Evolutionary conservation across 2,888 invertebrate genomes (phyloP).

Genomic region (Plusia festucae): DNA sequence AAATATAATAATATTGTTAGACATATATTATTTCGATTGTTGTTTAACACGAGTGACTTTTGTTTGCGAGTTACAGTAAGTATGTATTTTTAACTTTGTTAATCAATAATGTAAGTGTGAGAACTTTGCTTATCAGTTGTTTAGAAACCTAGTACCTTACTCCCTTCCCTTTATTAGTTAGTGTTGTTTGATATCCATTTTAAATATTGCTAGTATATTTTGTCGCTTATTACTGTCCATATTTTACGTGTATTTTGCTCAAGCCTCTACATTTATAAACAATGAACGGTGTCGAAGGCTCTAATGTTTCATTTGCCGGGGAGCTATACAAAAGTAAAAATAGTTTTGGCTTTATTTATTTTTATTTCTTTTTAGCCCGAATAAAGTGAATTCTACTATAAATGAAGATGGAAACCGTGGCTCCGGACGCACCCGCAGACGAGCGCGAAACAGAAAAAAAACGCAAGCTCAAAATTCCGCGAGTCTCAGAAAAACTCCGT

Average conservation of each 20-base stretch:
- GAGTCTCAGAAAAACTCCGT: neutral
- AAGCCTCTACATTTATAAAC: neutral
- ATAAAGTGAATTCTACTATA: neutral
- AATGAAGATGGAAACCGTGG: neutral
- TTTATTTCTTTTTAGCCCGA: conserved; percentile 1
- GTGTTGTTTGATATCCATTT: neutral
- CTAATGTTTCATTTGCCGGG: neutral
- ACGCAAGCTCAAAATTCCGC: neutral
- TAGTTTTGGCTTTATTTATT: neutral
- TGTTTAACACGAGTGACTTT: neutral
- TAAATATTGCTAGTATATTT: conserved; percentile 1
- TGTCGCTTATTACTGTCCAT: neutral
- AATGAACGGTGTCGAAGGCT: neutral
- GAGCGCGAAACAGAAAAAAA: neutral
- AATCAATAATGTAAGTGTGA: too few relatives aligned
- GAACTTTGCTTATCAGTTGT: neutral
- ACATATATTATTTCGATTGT: neutral
- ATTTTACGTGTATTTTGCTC: neutral
- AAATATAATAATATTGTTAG: neutral
- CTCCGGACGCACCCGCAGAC: neutral
- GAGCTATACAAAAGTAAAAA: neutral
- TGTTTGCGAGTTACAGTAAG: conserved; percentile 1
- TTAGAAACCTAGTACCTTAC: neutral
- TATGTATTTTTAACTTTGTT: neutral
- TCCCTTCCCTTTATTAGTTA: neutral